Evolutionary conservation across 2,113 vertebrate genomes (phyloP).

Genomic region (Anguilla rostrata): DNA sequence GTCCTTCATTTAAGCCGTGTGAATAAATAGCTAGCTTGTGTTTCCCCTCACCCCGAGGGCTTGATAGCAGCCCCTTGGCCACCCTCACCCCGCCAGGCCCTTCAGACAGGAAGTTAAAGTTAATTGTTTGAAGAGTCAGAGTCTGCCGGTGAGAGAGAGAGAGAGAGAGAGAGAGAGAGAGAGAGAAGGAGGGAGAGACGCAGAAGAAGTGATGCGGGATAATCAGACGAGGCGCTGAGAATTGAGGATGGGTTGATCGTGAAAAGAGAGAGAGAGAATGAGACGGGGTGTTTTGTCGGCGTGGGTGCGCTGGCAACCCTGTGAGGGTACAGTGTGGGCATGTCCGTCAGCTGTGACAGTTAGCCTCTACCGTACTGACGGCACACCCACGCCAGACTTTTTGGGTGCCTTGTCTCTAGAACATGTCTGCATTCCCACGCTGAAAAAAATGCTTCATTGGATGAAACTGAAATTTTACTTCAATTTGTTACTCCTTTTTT

Average conservation of each 20-base stretch:
- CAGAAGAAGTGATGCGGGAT: neutral
- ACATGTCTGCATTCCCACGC: too few species aligned
- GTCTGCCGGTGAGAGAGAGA: neutral
- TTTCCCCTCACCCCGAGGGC: slow-evolving; percentile 66
- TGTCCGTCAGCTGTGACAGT: neutral
- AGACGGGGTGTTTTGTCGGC: neutral
- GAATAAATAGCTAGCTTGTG: slow-evolving; percentile 76
- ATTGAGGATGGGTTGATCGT: neutral
- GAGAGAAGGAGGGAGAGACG: neutral
- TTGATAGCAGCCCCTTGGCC: slow-evolving; percentile 65
- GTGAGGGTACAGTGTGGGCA: neutral
- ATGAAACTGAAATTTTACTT: too few species aligned
- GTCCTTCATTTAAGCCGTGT: slow-evolving; percentile 60
- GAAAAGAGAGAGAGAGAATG: neutral
- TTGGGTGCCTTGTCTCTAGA: too few species aligned
- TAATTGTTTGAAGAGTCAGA: slow-evolving; percentile 78
- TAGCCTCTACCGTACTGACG: too few species aligned
- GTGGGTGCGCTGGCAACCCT: too few species aligned
- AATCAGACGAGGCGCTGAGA: neutral
- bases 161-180: neutral
- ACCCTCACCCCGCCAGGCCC: slow-evolving; percentile 67
- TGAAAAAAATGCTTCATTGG: too few species aligned
- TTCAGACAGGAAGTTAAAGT: slow-evolving; percentile 81
- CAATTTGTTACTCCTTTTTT: too few species aligned
- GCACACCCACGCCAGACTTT: too few species aligned